These are phyloP conservation scores for Vulpes ferrilata DNA, from an alignment of 2,113 vertebrate species.

Conservation along the genomic window DNA sequence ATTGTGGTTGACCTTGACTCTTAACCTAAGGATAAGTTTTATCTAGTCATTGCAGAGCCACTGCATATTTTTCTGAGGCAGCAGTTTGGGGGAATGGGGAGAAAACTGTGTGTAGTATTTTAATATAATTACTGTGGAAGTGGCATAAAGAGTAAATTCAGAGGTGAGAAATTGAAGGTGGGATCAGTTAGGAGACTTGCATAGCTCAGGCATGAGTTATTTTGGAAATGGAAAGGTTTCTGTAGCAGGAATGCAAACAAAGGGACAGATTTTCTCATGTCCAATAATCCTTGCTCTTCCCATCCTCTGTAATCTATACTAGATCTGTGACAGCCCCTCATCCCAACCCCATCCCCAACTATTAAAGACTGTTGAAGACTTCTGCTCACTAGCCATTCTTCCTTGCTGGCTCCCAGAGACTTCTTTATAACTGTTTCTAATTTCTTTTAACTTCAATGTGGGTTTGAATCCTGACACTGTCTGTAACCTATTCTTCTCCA, in stretches of 20 bases:
- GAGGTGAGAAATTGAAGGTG: not conserved
- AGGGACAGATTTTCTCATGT: slow-evolving; percentile 10
- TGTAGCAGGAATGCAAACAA: not conserved
- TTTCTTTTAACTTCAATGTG: not conserved
- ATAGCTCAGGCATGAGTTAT: not conserved
- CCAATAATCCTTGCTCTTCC: not conserved
- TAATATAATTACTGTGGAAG: not conserved
- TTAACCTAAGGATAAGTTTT: not conserved
- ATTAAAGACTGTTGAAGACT: not conserved
- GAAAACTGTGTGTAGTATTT: not conserved
- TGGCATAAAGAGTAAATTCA: not conserved
- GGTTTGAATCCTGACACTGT: not conserved
- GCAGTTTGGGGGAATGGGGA: not conserved
- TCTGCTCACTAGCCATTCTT: not conserved
- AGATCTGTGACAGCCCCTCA: not conserved
- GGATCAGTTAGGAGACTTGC: not conserved
- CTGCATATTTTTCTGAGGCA: not conserved
- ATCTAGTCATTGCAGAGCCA: no score
- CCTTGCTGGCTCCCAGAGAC: not conserved
- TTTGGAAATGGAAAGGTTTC: slow-evolving; percentile 13
- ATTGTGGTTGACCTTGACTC: not conserved
- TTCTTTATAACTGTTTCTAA: not conserved
- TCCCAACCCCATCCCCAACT: not conserved
- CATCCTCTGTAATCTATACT: not conserved
- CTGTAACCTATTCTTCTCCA: not conserved